Evolutionary conservation across 2,113 vertebrate species (phyloP).

Genomic region (Felis chaus): DNA sequence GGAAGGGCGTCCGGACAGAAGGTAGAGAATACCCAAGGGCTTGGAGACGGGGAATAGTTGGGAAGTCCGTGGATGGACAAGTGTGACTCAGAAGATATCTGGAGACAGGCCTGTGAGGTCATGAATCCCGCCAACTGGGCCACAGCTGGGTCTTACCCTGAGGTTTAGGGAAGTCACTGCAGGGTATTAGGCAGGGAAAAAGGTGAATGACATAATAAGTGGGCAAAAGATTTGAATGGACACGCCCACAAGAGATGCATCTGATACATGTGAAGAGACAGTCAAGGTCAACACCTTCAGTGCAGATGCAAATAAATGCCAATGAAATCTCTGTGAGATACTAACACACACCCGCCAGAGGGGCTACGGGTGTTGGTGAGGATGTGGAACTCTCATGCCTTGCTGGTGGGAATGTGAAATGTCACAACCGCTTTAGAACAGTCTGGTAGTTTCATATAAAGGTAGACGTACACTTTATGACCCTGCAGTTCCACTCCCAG

Average conservation of each 20-base stretch:
- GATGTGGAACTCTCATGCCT: fast-evolving
- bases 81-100: neutral
- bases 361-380: neutral
- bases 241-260: neutral
- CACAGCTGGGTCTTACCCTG: neutral
- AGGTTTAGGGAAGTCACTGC: neutral
- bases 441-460: neutral
- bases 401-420: neutral
- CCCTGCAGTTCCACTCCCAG: neutral
- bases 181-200: neutral
- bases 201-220: neutral
- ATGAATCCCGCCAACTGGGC: neutral
- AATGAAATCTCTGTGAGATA: neutral
- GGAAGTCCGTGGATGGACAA: neutral
- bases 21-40: neutral
- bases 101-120: neutral
- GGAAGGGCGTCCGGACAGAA: neutral
- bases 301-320: neutral
- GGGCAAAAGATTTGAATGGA: neutral
- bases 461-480: neutral
- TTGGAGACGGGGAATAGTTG: neutral
- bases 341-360: neutral
- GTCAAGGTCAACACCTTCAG: neutral
- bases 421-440: neutral
- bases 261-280: neutral